Percentiles rank a stretch among this genome's conserved stretches.
Evolutionary conservation across 2,113 vertebrate genomes (phyloP).

Genomic region (Varanus komodoensis): DNA sequence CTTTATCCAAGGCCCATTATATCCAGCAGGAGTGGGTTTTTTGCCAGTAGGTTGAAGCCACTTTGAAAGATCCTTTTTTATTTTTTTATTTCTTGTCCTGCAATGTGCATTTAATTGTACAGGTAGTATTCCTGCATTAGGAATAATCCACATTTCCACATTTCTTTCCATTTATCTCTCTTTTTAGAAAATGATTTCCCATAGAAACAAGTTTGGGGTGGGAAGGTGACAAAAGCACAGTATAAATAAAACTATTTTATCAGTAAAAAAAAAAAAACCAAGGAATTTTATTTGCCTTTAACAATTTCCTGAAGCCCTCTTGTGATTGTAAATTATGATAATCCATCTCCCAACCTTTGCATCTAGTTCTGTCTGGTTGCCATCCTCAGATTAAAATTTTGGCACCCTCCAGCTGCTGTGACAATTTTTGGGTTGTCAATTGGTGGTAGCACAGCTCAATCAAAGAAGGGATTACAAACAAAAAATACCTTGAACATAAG

Average conservation of each 20-base stretch:
- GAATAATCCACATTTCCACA: background rate
- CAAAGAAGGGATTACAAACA: background rate
- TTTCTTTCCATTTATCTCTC: background rate
- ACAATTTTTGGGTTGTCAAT: background rate
- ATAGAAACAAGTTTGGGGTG: background rate
- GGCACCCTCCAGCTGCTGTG: background rate
- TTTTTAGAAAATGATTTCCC: background rate
- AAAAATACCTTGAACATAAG: background rate
- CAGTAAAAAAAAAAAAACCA: background rate
- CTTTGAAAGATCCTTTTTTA: conserved; percentile 2
- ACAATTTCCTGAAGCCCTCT: conserved; percentile 26
- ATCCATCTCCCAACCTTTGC: background rate
- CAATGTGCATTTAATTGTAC: conserved; percentile 12
- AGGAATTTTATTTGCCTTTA: conserved; percentile 4
- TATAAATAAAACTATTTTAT: conserved; percentile 12
- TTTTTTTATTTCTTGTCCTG: background rate
- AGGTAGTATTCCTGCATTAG: background rate
- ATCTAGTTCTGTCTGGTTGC: background rate
- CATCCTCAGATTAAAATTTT: background rate
- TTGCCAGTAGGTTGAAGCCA: conserved; percentile 4
- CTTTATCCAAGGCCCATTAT: background rate
- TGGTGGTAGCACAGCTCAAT: background rate
- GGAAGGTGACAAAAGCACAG: conserved; percentile 25
- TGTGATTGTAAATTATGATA: conserved; percentile 34
- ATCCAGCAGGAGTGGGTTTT: conserved; percentile 18